A percentile compares a stretch with the other conserved stretches of the same genome.
Conservation (phyloP, 2,113 vertebrate genomes). For the Thunnus thynnus region DNA sequence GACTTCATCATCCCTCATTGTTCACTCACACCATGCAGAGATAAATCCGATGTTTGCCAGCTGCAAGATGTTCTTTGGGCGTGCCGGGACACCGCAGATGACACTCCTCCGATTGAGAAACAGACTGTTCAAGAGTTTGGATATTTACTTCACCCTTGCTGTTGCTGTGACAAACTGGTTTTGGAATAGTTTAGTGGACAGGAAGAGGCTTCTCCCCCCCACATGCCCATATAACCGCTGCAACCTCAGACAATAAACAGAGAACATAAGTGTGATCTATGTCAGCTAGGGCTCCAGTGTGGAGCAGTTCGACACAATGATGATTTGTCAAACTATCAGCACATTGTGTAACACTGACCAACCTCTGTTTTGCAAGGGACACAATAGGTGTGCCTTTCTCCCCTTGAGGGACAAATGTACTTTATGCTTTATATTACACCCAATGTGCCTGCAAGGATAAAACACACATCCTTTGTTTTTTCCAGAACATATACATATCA, state of each 20-base stretch:
- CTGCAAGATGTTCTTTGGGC: constrained; percentile 30
- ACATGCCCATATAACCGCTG: constrained; percentile 28
- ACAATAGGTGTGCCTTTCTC: constrained; percentile 25
- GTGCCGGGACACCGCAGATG: constrained; percentile 41
- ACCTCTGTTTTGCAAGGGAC: constrained; percentile 39
- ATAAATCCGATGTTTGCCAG: constrained; percentile 44
- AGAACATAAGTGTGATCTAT: constrained; percentile 22
- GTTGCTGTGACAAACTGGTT: constrained; percentile 43
- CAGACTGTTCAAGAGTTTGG: constrained; percentile 14
- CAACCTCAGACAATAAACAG: constrained; percentile 51
- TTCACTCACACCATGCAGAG: not conserved
- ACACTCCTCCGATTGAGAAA: constrained; percentile 51
- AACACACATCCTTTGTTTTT: constrained; percentile 8
- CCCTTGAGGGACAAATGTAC: not conserved
- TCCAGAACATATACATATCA: not conserved
- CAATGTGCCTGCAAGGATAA: not conserved
- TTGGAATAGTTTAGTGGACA: constrained; percentile 48
- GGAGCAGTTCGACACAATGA: constrained; percentile 16
- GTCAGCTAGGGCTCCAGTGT: constrained; percentile 8
- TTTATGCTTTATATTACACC: not conserved
- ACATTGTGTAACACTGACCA: constrained; percentile 37
- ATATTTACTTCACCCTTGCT: constrained; percentile 24
- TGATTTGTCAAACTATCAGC: constrained; percentile 43
- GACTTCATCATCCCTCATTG: constrained; percentile 14
- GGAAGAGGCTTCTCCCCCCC: constrained; percentile 32